A percentile compares a stretch with the other conserved stretches of the same genome.
Evolutionary conservation across 1,140 invertebrate species (phyloP).

Genomic region (Eciton burchellii): DNA sequence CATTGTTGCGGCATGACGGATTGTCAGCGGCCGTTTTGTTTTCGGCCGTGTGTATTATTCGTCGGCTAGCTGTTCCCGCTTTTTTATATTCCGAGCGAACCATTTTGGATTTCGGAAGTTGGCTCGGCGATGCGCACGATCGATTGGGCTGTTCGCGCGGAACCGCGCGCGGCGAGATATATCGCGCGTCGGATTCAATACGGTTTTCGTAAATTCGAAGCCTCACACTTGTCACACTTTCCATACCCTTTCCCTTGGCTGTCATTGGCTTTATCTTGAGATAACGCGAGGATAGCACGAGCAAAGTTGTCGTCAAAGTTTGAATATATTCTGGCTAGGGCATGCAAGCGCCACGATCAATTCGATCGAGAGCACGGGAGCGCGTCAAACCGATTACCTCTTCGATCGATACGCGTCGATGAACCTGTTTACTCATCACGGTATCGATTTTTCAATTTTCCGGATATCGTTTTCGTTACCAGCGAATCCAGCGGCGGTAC

Average conservation of each 20-base stretch:
- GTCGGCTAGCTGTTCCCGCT: conserved; percentile 38
- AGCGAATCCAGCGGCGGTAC: too few species aligned
- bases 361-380: too few species aligned
- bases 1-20: conserved; percentile 61
- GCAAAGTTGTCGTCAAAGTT: too few species aligned
- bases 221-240: background rate
- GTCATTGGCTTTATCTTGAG: conserved; percentile 21
- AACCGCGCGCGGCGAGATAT: conserved; percentile 31
- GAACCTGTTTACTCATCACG: too few species aligned
- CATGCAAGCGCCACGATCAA: too few species aligned
- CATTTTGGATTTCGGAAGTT: conserved; percentile 59
- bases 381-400: too few species aligned
- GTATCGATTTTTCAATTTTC: too few species aligned
- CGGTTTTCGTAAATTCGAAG: conserved; percentile 17
- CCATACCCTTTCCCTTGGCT: background rate
- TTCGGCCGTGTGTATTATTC: conserved; percentile 48
- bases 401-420: too few species aligned
- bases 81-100: conserved; percentile 54
- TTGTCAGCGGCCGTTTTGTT: conserved; percentile 58
- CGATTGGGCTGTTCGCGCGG: conserved; percentile 40
- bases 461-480: too few species aligned
- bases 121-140: conserved; percentile 42
- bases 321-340: too few species aligned
- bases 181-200: conserved; percentile 48
- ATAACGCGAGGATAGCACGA: conserved; percentile 11